phyloP scores from a whole-genome alignment of 2,113 vertebrate genomes.

The Diadophis punctatus region DNA sequence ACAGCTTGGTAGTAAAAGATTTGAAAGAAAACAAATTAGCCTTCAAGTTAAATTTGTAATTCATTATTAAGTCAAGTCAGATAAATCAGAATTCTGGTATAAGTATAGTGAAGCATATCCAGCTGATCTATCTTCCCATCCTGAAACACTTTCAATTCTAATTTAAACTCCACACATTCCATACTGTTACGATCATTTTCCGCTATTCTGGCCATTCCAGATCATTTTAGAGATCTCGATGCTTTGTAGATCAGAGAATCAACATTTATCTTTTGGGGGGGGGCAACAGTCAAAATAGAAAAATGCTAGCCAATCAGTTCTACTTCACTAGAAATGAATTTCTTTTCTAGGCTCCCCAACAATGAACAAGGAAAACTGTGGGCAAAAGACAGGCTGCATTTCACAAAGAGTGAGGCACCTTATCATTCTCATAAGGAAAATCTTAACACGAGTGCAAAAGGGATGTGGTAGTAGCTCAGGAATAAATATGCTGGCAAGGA shows the following conservation, averaged over 20 bases:
- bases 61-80: not conserved
- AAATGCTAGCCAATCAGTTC: not conserved
- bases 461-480: not conserved
- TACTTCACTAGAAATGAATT: not conserved
- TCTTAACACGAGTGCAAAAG: not conserved
- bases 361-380: not conserved
- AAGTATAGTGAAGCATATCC: not conserved
- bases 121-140: not conserved
- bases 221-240: not conserved
- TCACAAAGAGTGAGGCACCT: not conserved
- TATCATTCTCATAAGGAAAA: not conserved
- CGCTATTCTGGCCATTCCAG: not conserved
- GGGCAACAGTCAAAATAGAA: not conserved
- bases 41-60: not conserved
- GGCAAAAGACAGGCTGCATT: not conserved
- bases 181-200: not conserved
- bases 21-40: conserved; percentile 21
- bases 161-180: not conserved
- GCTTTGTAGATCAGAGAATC: not conserved
- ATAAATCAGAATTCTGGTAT: not conserved
- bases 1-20: not conserved
- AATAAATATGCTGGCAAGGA: not conserved
- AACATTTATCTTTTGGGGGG: not conserved
- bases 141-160: not conserved
- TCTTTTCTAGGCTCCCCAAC: not conserved